These are phyloP conservation scores for Hemistola chrysoprasaria DNA, from an alignment of 2,888 invertebrate genomes.

Conservation along the genomic window DNA sequence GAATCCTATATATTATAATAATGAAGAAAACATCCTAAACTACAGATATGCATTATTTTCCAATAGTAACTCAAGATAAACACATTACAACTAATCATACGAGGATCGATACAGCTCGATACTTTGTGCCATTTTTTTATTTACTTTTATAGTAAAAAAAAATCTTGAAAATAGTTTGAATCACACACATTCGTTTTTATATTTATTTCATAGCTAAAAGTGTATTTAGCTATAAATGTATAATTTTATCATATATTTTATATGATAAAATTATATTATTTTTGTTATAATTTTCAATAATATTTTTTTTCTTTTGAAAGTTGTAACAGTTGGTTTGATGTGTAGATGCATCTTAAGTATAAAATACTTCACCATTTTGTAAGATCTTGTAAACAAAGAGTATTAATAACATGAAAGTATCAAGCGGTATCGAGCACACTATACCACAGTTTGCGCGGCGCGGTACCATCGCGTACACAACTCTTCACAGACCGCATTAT, in stretches of 20 bases:
- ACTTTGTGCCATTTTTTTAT: conserved; percentile 2
- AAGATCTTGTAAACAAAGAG: too few species aligned
- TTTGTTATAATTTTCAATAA: not conserved
- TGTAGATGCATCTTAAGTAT: too few species aligned
- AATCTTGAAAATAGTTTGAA: too few species aligned
- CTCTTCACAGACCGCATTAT: too few species aligned
- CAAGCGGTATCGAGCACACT: conserved; percentile 22
- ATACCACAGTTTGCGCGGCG: conserved; percentile 49
- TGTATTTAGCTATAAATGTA: too few species aligned
- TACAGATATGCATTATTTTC: conserved; percentile 23
- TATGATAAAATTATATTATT: not conserved
- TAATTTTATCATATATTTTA: not conserved
- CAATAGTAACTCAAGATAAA: conserved; percentile 4
- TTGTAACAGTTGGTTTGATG: too few species aligned
- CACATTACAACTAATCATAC: conserved; percentile 8
- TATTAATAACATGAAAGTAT: too few species aligned
- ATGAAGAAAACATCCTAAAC: conserved; percentile 13
- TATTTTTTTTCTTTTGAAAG: too few species aligned
- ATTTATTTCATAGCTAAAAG: too few species aligned
- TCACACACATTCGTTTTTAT: too few species aligned
- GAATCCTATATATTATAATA: conserved; percentile 8
- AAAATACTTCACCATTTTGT: too few species aligned
- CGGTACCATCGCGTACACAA: conserved; percentile 14
- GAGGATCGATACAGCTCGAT: conserved; percentile 14
- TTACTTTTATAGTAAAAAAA: not conserved